Evolutionary conservation across 2,888 invertebrate genomes (phyloP), one percentile per base, ranked within the genome.

Genomic region (Phasia obesa): DNA sequence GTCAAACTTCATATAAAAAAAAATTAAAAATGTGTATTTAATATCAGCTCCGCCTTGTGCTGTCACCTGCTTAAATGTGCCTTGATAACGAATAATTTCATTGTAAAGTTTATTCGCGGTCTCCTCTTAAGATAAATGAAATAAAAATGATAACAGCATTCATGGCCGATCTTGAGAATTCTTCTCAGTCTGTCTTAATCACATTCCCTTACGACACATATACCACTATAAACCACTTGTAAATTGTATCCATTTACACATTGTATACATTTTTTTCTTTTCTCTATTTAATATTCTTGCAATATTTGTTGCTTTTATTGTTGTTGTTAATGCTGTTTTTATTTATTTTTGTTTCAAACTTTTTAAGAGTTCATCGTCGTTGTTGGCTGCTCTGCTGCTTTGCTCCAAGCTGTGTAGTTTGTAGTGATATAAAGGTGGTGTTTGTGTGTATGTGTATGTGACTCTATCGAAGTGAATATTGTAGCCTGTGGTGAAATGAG

Each of bases 401-500:
- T 21, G 31, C 47, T 27, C 21, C 21, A 21, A 13, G 4, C 21
- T 31, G 9, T 25, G n/a, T 6, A 9, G 38, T 19, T 21, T 27
- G 38, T 15, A 2, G 31, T 13, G 49, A 9, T 27, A 11, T 4
- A 44, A 70, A n/a, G 35, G 35, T 25, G 23, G 7, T 55, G 25
- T 13, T 7, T 47, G 47, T 13, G 47, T 65, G 55, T 3, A 1
- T 59, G 38, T 23, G 15, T 0, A 6, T 59, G 49, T 38, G 59
- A 38, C 7, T 38, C 42, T 67, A 21, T 67, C 21, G 27, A 19
- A 49, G 57, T 59, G 42, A n/a, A 31, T 69, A 69, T 62, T 70
- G 64, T 65, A 70, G 82, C 78, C 78, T 79, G 74, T 79, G 78
- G 78, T 71, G 75, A 75, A 83, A 83, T 79, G 79, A 71, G 71